Evolutionary conservation across 2,113 vertebrate genomes (phyloP).

Genomic region (Zosterops borbonicus): DNA sequence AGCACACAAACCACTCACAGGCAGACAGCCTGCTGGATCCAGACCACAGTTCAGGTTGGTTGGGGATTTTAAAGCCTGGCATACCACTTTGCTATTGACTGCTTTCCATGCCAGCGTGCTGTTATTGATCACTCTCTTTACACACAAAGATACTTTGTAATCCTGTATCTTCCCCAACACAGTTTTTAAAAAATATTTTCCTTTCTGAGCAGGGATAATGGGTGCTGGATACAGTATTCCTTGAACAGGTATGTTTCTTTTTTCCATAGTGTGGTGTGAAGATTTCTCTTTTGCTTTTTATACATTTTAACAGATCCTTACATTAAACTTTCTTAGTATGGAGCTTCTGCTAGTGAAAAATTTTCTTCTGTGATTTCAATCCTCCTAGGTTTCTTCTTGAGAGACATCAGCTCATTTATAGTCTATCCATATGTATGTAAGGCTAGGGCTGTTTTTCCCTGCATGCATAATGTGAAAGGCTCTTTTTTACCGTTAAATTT

Average conservation of each 20-base stretch:
- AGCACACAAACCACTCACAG: fast-evolving
- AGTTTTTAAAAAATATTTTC: neutral
- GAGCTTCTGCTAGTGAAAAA: neutral
- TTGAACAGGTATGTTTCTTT: neutral
- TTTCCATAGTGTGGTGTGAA: neutral
- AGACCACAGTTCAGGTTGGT: neutral
- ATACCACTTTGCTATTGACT: neutral
- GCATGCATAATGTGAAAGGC: neutral
- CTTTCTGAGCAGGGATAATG: neutral
- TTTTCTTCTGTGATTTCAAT: neutral
- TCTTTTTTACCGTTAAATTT: constrained; percentile 10
- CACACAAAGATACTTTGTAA: neutral
- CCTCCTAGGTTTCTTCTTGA: neutral
- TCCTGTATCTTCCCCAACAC: neutral
- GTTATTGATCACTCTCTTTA: neutral
- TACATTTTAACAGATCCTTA: neutral
- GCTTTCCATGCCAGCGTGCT: neutral
- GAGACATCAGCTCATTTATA: neutral
- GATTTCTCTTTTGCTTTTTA: neutral
- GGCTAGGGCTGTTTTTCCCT: neutral
- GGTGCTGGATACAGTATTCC: neutral
- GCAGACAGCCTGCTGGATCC: neutral
- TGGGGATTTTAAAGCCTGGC: neutral
- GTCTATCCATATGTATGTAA: neutral
- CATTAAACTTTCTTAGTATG: neutral